Conservation (phyloP, 2,888 invertebrate genomes). For the Nymphalis urticae region DNA sequence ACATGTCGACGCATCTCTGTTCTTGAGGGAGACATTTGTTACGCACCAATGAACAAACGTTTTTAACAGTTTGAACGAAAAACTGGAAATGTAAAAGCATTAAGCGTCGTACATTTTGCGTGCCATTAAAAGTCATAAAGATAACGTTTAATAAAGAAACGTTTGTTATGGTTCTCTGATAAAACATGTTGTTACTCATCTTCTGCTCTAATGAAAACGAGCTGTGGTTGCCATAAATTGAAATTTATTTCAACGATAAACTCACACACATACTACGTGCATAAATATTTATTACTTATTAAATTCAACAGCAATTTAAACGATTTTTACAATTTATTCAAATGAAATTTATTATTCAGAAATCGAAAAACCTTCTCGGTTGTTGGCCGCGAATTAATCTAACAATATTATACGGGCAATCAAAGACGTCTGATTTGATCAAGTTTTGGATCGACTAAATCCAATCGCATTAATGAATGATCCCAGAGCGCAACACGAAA, state of each 20-base stretch:
- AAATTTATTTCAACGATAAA: constrained; percentile 65
- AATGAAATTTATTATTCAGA: constrained; percentile 55
- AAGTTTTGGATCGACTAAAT: constrained; percentile 55
- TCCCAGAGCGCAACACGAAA: constrained; percentile 66
- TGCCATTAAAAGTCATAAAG: constrained; percentile 53
- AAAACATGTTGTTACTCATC: constrained; percentile 59
- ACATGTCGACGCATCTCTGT: constrained; percentile 64
- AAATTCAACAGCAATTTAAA: constrained; percentile 61
- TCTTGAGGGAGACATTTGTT: constrained; percentile 70
- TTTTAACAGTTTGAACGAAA: constrained; percentile 65
- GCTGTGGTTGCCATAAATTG: constrained; percentile 65
- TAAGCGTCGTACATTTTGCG: constrained; percentile 62
- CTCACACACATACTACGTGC: constrained; percentile 53
- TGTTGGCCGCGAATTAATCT: constrained; percentile 49
- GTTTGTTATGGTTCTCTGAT: constrained; percentile 61
- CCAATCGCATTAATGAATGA: constrained; percentile 60
- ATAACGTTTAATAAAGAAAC: constrained; percentile 56
- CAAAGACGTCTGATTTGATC: constrained; percentile 54
- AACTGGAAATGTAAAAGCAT: constrained; percentile 67
- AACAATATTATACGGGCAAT: constrained; percentile 50
- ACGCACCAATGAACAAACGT: constrained; percentile 70
- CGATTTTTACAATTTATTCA: constrained; percentile 61
- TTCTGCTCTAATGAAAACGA: constrained; percentile 68
- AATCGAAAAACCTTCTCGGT: constrained; percentile 47
- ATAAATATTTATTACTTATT: constrained; percentile 70